Evolutionary conservation across 2,797 vertebrate species (phyloP).

Genomic region (Acanthurus lineatus): DNA sequence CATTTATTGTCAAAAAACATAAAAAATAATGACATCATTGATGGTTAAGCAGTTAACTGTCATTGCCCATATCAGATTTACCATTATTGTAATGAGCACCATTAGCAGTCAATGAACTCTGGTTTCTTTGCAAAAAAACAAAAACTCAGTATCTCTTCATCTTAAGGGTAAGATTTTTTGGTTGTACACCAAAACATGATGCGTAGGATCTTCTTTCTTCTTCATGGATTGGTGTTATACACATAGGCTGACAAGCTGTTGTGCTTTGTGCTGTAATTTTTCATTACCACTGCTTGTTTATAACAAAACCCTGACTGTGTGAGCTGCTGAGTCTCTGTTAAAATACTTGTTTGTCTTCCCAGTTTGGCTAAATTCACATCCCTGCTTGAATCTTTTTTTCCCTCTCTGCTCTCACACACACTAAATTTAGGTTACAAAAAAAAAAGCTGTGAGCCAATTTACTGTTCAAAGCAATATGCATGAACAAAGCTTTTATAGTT

Average conservation of each 20-base stretch:
- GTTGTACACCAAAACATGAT: no score
- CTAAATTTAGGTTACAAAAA: neutral
- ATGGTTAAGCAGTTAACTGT: neutral
- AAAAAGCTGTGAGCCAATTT: neutral
- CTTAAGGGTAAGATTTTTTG: neutral
- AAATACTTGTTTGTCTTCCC: neutral
- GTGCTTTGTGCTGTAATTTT: slow-evolving; percentile 18
- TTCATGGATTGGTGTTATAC: neutral
- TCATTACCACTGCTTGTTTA: neutral
- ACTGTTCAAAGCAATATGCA: neutral
- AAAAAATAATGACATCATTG: neutral
- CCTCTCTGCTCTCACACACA: neutral
- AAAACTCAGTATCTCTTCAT: neutral
- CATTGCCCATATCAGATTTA: neutral
- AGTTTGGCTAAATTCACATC: neutral
- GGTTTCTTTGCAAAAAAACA: neutral
- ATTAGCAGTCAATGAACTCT: neutral
- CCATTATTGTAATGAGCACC: neutral
- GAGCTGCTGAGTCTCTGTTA: neutral
- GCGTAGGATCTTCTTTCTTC: neutral
- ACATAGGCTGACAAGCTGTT: neutral
- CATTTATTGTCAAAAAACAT: neutral
- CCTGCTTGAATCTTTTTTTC: neutral
- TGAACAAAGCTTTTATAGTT: neutral
- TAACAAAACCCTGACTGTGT: neutral